phyloP scores from a whole-genome alignment of 1,140 invertebrate genomes.

The Anastrepha ludens region DNA sequence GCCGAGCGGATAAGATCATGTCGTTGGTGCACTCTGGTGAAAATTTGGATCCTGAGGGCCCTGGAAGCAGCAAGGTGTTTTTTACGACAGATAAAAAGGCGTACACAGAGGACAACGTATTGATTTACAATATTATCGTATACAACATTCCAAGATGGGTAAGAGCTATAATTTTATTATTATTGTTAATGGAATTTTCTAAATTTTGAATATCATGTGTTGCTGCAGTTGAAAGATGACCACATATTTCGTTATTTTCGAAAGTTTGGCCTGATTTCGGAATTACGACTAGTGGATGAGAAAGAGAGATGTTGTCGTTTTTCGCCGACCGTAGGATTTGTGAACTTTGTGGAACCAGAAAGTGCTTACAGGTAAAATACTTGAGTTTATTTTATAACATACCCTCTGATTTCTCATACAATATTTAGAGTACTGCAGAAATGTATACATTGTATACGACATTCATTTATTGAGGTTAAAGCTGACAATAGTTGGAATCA shows the following conservation, averaged over 20 bases:
- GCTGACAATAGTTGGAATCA: constrained; percentile 67
- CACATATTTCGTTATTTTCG: constrained; percentile 56
- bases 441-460: background rate
- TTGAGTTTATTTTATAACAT: background rate
- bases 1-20: background rate
- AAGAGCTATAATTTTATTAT: background rate
- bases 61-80: constrained; percentile 55
- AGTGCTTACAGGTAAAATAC: constrained; percentile 62
- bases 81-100: background rate
- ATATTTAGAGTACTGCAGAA: background rate
- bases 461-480: constrained; percentile 57
- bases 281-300: background rate
- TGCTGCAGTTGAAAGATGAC: background rate
- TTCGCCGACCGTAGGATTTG: constrained; percentile 57
- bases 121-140: too few species aligned
- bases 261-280: constrained; percentile 59
- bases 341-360: constrained; percentile 56
- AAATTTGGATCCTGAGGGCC: background rate
- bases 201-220: background rate
- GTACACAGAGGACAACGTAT: too few species aligned
- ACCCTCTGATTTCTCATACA: background rate
- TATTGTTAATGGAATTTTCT: background rate
- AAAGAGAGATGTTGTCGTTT: background rate
- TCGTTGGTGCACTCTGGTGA: background rate
- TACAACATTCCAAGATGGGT: too few species aligned